Evolutionary conservation across 1,140 invertebrate species (phyloP).

Genomic region (Colletes latitarsis): DNA sequence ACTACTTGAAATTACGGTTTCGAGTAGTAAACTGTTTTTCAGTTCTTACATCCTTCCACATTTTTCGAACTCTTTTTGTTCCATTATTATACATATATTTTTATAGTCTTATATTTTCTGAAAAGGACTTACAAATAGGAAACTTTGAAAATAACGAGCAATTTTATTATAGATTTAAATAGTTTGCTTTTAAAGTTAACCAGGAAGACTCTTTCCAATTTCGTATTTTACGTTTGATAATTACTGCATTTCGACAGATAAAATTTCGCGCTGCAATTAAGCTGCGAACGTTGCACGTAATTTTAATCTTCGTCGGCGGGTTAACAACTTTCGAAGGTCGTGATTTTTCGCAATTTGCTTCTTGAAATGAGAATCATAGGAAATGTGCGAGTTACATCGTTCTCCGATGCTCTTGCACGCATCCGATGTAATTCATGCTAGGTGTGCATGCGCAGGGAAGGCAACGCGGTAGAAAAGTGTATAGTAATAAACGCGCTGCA

Average conservation of each 20-base stretch:
- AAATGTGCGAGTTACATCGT: conserved; percentile 18
- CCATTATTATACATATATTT: too few species aligned
- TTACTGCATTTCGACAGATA: neutral
- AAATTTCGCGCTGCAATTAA: neutral
- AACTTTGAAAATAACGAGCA: too few species aligned
- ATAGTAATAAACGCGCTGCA: conserved; percentile 30
- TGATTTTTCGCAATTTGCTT: neutral
- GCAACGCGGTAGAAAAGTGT: conserved; percentile 25
- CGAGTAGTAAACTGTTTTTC: too few species aligned
- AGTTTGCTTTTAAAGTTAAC: neutral
- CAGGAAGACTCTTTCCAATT: too few species aligned
- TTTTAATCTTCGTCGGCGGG: neutral
- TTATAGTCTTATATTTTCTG: too few species aligned
- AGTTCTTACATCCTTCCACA: too few species aligned
- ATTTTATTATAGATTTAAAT: too few species aligned
- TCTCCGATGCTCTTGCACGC: neutral
- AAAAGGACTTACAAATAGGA: too few species aligned
- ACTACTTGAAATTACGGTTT: too few species aligned
- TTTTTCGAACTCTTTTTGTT: too few species aligned
- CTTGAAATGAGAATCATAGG: neutral
- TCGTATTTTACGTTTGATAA: too few species aligned
- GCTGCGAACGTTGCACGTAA: neutral
- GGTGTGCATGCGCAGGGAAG: conserved; percentile 9
- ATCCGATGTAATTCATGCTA: conserved; percentile 33
- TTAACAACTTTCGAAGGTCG: conserved; percentile 15